Percentiles rank a stretch among this genome's conserved stretches.
Conservation (phyloP, 92 coral and sea anemone species). For the Phenganax stokvisi region DNA sequence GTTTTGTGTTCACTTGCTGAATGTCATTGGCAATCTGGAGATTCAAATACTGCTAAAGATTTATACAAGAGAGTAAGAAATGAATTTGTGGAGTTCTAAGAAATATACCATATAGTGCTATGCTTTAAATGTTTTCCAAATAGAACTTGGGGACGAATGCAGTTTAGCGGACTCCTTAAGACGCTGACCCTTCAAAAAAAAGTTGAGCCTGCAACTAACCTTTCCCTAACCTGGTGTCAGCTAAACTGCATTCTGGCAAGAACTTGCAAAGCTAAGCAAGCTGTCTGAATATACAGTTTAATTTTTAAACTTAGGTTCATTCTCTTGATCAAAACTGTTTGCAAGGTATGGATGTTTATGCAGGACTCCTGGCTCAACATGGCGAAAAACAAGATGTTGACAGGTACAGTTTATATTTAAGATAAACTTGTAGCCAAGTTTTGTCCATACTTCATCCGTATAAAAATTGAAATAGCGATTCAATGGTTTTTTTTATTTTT, state of each 20-base stretch:
- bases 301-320: constrained; percentile 55
- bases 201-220: too few relatives aligned
- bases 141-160: too few relatives aligned
- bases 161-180: too few relatives aligned
- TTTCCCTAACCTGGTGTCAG: background rate
- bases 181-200: too few relatives aligned
- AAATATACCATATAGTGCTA: too few relatives aligned
- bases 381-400: constrained; percentile 68
- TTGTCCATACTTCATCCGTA: too few relatives aligned
- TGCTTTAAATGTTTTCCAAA: too few relatives aligned
- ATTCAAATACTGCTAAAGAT: constrained; percentile 69
- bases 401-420: constrained; percentile 47
- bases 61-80: constrained; percentile 67
- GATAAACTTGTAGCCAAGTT: too few relatives aligned
- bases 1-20: constrained; percentile 78
- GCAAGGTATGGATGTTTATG: constrained; percentile 91
- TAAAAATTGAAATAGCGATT: background rate
- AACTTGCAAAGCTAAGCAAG: background rate
- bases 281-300: background rate
- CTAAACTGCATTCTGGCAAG: background rate
- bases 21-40: constrained; percentile 85
- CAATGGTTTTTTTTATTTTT: background rate
- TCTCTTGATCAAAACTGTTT: constrained; percentile 70
- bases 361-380: constrained; percentile 70
- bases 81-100: too few relatives aligned